These are phyloP conservation scores for Hyposmocoma kahamanoa DNA, from an alignment of 1,140 invertebrate genomes.

Conservation along the genomic window DNA sequence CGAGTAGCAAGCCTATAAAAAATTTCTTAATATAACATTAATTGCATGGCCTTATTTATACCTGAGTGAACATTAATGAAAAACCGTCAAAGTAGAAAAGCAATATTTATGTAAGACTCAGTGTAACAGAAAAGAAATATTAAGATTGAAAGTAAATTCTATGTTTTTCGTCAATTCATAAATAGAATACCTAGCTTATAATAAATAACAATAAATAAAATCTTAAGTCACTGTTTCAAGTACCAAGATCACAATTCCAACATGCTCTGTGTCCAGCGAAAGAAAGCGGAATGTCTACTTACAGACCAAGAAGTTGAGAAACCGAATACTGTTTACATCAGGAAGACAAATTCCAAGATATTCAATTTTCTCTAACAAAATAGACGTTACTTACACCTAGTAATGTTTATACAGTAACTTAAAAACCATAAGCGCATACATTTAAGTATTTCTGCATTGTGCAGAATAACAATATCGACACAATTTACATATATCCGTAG, in stretches of 20 bases:
- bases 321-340: slow-evolving; percentile 30
- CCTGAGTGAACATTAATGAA: too few relatives aligned
- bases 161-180: slow-evolving; percentile 57
- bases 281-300: slow-evolving; percentile 64
- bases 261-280: slow-evolving; percentile 35
- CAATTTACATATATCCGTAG: slow-evolving; percentile 68
- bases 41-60: too few relatives aligned
- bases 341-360: slow-evolving; percentile 25
- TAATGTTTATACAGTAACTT: slow-evolving; percentile 53
- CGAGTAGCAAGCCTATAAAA: too few relatives aligned
- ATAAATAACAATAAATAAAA: slow-evolving; percentile 71
- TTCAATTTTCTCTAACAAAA: slow-evolving; percentile 47
- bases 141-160: slow-evolving; percentile 39
- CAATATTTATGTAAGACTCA: too few relatives aligned
- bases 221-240: slow-evolving; percentile 66
- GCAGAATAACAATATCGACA: slow-evolving; percentile 73
- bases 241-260: slow-evolving; percentile 69
- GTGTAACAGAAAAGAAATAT: too few relatives aligned
- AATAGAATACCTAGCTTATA: slow-evolving; percentile 60
- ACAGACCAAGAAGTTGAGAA: slow-evolving; percentile 23
- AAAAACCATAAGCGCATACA: slow-evolving; percentile 70
- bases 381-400: slow-evolving; percentile 7
- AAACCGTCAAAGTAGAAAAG: too few relatives aligned
- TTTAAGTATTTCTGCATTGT: slow-evolving; percentile 72
- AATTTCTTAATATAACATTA: too few relatives aligned